phyloP scores from a whole-genome alignment of 2,888 invertebrate species.

The Cephus rjabovi region DNA sequence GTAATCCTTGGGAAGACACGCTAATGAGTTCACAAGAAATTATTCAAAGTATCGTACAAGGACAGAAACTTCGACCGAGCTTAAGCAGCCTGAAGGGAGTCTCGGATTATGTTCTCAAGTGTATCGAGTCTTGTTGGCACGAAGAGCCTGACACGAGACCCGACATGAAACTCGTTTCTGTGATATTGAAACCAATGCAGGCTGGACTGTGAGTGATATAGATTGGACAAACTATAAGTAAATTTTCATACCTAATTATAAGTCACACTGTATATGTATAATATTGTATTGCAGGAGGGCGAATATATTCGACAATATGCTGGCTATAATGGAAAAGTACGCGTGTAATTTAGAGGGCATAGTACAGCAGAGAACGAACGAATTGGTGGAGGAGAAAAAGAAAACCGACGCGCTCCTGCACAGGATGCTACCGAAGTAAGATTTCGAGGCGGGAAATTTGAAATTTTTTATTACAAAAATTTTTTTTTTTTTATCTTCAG shows the following conservation, averaged over 20 bases:
- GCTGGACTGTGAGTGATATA: constrained; percentile 71
- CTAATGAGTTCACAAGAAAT: constrained; percentile 25
- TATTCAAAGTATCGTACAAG: constrained; percentile 30
- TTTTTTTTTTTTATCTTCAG: constrained; percentile 64
- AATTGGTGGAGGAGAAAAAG: constrained; percentile 84
- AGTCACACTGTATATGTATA: background rate
- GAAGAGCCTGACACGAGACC: constrained; percentile 83
- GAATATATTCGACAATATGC: constrained; percentile 91
- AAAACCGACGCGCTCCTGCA: constrained; percentile 86
- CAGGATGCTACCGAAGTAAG: constrained; percentile 86
- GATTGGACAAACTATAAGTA: background rate
- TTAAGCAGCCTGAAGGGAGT: constrained; percentile 67
- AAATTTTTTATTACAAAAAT: background rate
- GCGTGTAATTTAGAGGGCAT: constrained; percentile 87
- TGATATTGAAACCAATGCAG: constrained; percentile 85
- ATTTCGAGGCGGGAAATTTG: constrained; percentile 16
- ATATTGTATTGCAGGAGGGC: constrained; percentile 72
- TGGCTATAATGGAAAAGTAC: constrained; percentile 92
- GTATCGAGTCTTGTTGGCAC: constrained; percentile 84
- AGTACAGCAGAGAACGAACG: constrained; percentile 85
- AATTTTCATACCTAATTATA: background rate
- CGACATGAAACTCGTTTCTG: constrained; percentile 80
- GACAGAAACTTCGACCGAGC: constrained; percentile 66
- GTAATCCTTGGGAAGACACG: constrained; percentile 83
- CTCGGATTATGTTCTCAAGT: constrained; percentile 80